phyloP scores from a whole-genome alignment of 2,888 invertebrate species.

The Eumacrocentrus americanus region DNA sequence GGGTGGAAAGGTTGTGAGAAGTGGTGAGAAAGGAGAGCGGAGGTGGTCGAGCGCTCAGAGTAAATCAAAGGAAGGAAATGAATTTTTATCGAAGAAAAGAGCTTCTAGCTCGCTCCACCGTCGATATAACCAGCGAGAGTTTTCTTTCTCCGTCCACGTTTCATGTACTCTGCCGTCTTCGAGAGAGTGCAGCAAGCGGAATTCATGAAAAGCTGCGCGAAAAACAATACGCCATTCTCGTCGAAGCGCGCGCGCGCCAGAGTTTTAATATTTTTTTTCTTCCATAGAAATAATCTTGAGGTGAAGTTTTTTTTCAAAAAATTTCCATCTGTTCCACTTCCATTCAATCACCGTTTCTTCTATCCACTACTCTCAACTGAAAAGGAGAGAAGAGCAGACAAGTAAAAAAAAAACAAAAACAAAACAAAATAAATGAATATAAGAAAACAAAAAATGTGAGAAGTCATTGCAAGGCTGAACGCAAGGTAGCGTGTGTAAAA shows the following conservation, averaged over 20 bases:
- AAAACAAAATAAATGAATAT: background rate
- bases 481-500: constrained; percentile 2
- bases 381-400: background rate
- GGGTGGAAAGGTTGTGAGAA: too few species aligned
- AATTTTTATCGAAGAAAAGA: constrained; percentile 52
- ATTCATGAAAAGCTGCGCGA: constrained; percentile 45
- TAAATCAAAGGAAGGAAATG: constrained; percentile 54
- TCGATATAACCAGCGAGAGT: background rate
- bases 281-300: background rate
- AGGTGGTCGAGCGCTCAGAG: too few species aligned
- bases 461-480: background rate
- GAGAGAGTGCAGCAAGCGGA: constrained; percentile 35
- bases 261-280: background rate
- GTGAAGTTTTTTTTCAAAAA: background rate
- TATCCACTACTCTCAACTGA: constrained; percentile 22
- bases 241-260: background rate
- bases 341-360: constrained; percentile 7
- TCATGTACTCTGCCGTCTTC: constrained; percentile 21
- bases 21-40: background rate
- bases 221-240: constrained; percentile 35
- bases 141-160: constrained; percentile 3
- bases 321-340: constrained; percentile 5
- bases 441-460: background rate
- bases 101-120: background rate
- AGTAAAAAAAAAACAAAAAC: background rate